These are phyloP conservation scores for Gisinianus flammeolus DNA, from an alignment of 2,888 invertebrate genomes.

Conservation along the genomic window DNA sequence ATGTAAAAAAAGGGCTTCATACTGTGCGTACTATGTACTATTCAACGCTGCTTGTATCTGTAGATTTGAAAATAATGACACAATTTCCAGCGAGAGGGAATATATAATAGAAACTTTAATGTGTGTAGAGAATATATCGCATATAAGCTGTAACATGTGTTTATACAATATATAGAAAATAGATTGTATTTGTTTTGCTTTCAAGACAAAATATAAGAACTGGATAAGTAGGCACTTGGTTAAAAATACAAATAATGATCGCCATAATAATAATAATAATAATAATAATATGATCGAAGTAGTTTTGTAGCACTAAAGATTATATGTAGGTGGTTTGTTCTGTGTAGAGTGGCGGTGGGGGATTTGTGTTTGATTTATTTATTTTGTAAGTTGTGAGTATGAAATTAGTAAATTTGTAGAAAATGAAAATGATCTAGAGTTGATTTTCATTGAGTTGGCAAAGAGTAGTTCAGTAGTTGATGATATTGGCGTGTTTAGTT, in stretches of 20 bases:
- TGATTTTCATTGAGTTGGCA: slow-evolving; percentile 13
- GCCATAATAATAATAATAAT: background rate
- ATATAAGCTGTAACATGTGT: background rate
- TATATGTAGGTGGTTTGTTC: too few species aligned
- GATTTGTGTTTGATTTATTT: background rate
- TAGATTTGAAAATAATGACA: background rate
- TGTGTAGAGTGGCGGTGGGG: slow-evolving; percentile 1
- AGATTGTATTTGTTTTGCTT: slow-evolving; percentile 5
- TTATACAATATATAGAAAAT: background rate
- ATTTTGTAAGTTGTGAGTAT: too few species aligned
- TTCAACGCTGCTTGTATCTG: background rate
- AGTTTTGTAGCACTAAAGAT: background rate
- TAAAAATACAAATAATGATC: background rate
- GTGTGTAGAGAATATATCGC: background rate
- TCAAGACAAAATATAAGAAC: too few species aligned
- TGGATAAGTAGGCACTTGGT: background rate
- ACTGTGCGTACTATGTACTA: background rate
- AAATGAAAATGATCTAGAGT: background rate
- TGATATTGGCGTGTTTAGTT: background rate
- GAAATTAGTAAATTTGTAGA: too few species aligned
- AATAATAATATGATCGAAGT: background rate
- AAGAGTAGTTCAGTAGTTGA: background rate
- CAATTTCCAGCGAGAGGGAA: too few species aligned
- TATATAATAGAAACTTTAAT: too few species aligned
- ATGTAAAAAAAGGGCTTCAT: background rate